These are phyloP conservation scores for Lacanobia wlatinum DNA, from an alignment of 2,888 invertebrate genomes.

Conservation along the genomic window DNA sequence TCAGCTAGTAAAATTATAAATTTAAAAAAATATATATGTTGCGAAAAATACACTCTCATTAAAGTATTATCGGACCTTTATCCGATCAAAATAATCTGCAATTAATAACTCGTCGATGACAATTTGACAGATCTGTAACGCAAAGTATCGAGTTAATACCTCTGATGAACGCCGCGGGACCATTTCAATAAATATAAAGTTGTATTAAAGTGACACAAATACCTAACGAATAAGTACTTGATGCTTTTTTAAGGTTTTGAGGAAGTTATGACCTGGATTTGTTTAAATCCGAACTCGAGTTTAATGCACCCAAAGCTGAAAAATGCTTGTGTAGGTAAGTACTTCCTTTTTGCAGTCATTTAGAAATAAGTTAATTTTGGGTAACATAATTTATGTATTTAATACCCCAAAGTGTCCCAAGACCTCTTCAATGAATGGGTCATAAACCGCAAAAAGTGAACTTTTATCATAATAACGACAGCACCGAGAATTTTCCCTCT, in stretches of 20 bases:
- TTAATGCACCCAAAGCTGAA: conserved; percentile 11
- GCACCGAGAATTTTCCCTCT: conserved; percentile 33
- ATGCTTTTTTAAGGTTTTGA: conserved; percentile 7
- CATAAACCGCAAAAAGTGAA: conserved; percentile 43
- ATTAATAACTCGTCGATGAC: conserved; percentile 63
- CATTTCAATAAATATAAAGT: conserved; percentile 53
- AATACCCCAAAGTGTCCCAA: conserved; percentile 22
- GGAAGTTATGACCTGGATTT: conserved; percentile 2
- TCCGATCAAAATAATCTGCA: conserved; percentile 62
- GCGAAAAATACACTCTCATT: conserved; percentile 4
- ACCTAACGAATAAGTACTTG: conserved; percentile 5
- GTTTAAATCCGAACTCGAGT: conserved; percentile 15
- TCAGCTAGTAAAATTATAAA: too few relatives aligned
- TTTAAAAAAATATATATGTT: background rate
- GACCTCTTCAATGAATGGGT: conserved; percentile 9
- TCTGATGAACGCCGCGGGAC: conserved; percentile 56
- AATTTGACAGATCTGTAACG: conserved; percentile 62
- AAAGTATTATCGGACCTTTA: conserved; percentile 34
- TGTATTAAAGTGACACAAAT: conserved; percentile 44
- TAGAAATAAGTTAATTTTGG: conserved; percentile 17
- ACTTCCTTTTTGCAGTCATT: background rate
- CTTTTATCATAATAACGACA: conserved; percentile 48
- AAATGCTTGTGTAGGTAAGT: background rate
- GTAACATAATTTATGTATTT: conserved; percentile 14
- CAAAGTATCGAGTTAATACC: conserved; percentile 57